Evolutionary conservation across 1,140 invertebrate genomes (phyloP).

Genomic region (Zaprionus kolodkinae): DNA sequence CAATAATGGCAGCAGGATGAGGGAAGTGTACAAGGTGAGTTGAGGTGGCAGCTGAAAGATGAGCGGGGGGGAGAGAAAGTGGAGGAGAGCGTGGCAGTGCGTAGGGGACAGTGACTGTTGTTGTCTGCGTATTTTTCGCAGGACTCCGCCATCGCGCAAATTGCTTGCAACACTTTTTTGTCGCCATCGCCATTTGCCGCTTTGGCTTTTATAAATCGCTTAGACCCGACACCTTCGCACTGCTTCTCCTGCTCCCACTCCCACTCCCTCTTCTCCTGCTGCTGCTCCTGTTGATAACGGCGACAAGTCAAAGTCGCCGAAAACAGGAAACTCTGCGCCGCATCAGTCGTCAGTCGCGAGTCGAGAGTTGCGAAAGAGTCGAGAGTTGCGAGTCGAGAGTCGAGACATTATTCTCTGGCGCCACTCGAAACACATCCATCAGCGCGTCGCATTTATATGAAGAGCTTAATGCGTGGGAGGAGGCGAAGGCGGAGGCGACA

Average conservation of each 20-base stretch:
- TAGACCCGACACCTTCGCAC: constrained; percentile 39
- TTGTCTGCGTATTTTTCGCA: constrained; percentile 55
- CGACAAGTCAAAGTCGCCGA: constrained; percentile 66
- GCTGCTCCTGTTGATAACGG: constrained; percentile 47
- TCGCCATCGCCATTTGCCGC: constrained; percentile 42
- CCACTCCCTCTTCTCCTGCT: background rate
- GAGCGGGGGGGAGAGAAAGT: no score
- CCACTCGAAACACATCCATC: constrained; percentile 79
- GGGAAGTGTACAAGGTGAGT: background rate
- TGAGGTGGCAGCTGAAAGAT: background rate
- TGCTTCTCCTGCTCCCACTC: background rate
- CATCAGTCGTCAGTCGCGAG: constrained; percentile 27
- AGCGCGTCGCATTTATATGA: constrained; percentile 66
- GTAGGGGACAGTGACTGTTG: constrained; percentile 29
- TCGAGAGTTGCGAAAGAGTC: constrained; percentile 5
- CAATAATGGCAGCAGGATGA: constrained; percentile 58
- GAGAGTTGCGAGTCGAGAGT: constrained; percentile 22
- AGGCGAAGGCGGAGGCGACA: background rate
- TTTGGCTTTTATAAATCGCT: constrained; percentile 80
- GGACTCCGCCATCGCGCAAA: constrained; percentile 67
- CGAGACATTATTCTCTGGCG: constrained; percentile 52
- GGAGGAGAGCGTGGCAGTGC: background rate
- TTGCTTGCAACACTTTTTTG: constrained; percentile 78
- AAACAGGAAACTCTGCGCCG: constrained; percentile 66
- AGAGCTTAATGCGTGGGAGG: constrained; percentile 40